A percentile compares a stretch with the other conserved stretches of the same genome.
phyloP scores from a whole-genome alignment of 2,113 vertebrate genomes.

The Vulpes ferrilata region DNA sequence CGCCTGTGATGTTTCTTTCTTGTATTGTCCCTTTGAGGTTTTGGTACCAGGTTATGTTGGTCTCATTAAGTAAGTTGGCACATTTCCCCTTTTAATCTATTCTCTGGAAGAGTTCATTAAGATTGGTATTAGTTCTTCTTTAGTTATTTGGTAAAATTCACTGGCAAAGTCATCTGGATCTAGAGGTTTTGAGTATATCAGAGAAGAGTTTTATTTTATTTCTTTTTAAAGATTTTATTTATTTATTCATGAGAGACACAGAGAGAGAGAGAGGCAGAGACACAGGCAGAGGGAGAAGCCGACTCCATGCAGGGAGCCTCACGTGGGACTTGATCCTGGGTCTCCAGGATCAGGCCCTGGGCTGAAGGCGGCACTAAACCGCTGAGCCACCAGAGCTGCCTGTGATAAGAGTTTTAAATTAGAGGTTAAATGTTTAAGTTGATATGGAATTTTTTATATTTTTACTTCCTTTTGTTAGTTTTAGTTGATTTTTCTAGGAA shows the following conservation, averaged over 20 bases:
- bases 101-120: conserved; percentile 39
- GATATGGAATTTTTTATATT: neutral
- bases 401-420: neutral
- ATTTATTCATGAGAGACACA: no score
- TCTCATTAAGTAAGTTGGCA: conserved; percentile 6
- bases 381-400: no score
- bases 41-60: neutral
- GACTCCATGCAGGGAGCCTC: no score
- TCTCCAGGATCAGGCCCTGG: no score
- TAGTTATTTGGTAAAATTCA: conserved; percentile 33
- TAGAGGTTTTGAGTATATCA: neutral
- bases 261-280: no score
- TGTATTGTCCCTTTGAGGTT: neutral
- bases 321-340: no score
- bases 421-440: conserved; percentile 20
- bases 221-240: no score
- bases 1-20: neutral
- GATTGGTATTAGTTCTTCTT: neutral
- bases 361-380: no score
- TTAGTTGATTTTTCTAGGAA: neutral
- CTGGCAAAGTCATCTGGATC: neutral
- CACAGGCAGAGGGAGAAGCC: no score
- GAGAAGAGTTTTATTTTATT: neutral
- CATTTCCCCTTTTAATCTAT: neutral
- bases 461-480: conserved; percentile 21